Evolutionary conservation across 1,140 invertebrate genomes (phyloP), one percentile per base, ranked within the genome.

Genomic region (Rhagoletis zephyria): DNA sequence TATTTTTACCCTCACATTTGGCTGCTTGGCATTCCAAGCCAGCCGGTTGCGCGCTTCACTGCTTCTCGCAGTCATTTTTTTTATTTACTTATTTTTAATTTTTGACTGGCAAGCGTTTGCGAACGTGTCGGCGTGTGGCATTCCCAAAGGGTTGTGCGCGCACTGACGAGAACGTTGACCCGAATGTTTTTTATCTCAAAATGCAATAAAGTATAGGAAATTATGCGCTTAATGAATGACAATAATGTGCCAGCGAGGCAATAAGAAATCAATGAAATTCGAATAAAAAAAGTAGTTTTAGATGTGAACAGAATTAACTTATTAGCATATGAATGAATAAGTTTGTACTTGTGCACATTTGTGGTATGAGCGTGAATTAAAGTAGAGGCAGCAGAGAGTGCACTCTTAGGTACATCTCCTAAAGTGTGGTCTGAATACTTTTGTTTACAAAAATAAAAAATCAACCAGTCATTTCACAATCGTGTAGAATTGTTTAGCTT

Each of bases 211-310:
- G 10, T 81, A n/a, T 59, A 51, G 74, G n/a, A 56, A 81, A 81
- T 81, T 81, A 81, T 81, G 74, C 74, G 74, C 74, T 81, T 51
- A 56, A 19, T 81, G 74, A 56, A 19, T 81, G 74, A 59, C 74
- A 81, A 51, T 56, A 81, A 81, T 81, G 74, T 81, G 74, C 74
- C n/a, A 81, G 74, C n/a, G 48, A 56, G 56, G 74, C 74, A 81
- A 81, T 81, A 81, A 56, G 48, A 81, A 81, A 81, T 81, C 74
- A 81, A 81, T 81, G 45, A 81, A 81, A 81, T 81, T 14, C 48
- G 3, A 19, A 56, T 81, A n/a, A 56, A 81, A 81, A 56, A 1
- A 16, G 7, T 48, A 19, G 30, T 81, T 81, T 81, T 67, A 2
- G 42, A 74, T 74, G 67, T 48, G n/a, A 12, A 45, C n/a, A 81